Evolutionary conservation across 2,797 vertebrate genomes (phyloP).

Genomic region (Notolepis coatsorum): DNA sequence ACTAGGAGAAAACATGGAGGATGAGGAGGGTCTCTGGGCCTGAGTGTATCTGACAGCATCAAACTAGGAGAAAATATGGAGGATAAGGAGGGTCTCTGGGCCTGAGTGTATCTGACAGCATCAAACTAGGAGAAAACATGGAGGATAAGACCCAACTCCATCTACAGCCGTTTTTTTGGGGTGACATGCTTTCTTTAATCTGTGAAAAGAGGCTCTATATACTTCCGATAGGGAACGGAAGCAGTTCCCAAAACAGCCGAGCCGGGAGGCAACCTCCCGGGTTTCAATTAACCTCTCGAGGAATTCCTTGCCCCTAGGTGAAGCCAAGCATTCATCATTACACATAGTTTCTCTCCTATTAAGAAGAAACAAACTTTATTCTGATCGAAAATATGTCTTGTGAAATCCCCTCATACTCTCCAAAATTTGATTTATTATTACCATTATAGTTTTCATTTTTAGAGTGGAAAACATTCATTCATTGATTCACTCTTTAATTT

Average conservation of each 20-base stretch:
- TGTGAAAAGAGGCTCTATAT: background rate
- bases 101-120: constrained; percentile 58
- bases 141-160: constrained; percentile 16
- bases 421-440: constrained; percentile 7
- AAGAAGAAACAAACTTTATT: background rate
- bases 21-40: constrained; percentile 63
- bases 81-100: constrained; percentile 63
- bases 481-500: no score
- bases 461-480: no score
- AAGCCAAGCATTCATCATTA: background rate
- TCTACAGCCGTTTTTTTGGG: constrained; percentile 7
- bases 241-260: background rate
- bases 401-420: background rate
- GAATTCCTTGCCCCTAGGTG: background rate
- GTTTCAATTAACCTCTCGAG: constrained; percentile 3
- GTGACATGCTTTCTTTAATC: background rate
- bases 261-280: background rate
- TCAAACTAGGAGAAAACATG: constrained; percentile 37
- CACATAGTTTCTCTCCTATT: background rate
- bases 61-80: constrained; percentile 37
- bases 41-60: constrained; percentile 56
- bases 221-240: constrained; percentile 5
- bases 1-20: constrained; percentile 34
- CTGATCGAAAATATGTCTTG: background rate
- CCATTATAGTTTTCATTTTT: background rate